These are phyloP conservation scores for Zaprionus ornatus DNA, from an alignment of 1,140 invertebrate species.

Conservation along the genomic window DNA sequence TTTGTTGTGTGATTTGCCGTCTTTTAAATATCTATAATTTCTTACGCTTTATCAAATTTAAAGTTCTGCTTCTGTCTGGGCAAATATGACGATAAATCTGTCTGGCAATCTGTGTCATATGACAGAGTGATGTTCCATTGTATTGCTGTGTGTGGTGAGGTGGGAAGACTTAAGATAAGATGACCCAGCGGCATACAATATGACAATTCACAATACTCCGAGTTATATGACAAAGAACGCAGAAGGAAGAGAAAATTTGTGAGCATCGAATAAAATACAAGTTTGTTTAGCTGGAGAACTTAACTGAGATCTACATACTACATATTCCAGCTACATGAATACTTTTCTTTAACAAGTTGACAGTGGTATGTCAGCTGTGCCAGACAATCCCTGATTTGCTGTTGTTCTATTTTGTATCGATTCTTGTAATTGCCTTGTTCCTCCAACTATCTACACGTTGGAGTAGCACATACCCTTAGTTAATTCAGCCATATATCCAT, in stretches of 20 bases:
- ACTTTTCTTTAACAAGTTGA: too few species aligned
- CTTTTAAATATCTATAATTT: too few species aligned
- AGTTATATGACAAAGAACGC: too few species aligned
- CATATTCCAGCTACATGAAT: too few species aligned
- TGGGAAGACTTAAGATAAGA: slow-evolving; percentile 5
- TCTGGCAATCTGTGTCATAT: neutral
- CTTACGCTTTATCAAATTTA: neutral
- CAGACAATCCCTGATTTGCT: neutral
- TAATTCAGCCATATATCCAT: neutral
- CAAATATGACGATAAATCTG: neutral
- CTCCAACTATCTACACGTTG: neutral
- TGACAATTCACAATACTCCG: neutral
- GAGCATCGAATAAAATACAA: too few species aligned
- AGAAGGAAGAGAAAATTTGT: too few species aligned
- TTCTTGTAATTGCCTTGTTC: neutral
- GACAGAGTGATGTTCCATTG: neutral
- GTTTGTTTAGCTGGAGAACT: neutral
- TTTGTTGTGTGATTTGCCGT: too few species aligned
- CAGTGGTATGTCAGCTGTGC: neutral
- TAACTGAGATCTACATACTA: too few species aligned
- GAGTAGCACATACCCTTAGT: neutral
- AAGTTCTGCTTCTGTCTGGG: neutral
- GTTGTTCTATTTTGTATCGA: neutral
- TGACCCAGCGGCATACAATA: neutral
- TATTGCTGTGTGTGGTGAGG: neutral